Base-by-base conservation (phyloP, 1,140 invertebrate genomes). In the Bombus turneri region DNA sequence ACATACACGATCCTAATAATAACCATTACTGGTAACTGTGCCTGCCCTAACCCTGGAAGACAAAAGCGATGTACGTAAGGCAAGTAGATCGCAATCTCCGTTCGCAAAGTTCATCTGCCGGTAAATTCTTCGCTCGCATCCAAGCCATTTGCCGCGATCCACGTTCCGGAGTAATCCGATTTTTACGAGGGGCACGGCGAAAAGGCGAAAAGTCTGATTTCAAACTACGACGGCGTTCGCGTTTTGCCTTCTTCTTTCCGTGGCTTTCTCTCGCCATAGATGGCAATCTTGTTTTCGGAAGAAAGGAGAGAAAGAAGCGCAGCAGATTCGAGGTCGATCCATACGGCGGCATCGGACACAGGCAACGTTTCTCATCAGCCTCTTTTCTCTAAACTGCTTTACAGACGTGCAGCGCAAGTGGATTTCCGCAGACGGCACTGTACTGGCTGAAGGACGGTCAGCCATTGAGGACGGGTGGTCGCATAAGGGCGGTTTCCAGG, bases 391-490 rank as follows among this genome's bases (percentile, higher is more conserved):
- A 81, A 90, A 90, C 88, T 86, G 71, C 79, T 92, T 87, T 91
- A 88, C 92, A 95, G 94, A 94, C 94, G 80, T 95, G 94, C 91
- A 94, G 92, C 87, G 94, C 94, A 73, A 94, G 91, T 89, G 95
- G 95, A 83, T 95, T 95, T 90, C 94, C 95, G 76, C 94, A 95
- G 72, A 93, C 95, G 68, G 93, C 93, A 53, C 92, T 96, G 75
- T 93, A 93, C 86, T 96, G 96, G 96, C 91, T 95, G 81, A 96
- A 96, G 93, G 95, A 98, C 92, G 97, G 97, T 1, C 96, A 96
- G 83, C 96, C 96, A 5, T 93, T 98, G 73, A 92, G 95, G 57
- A 96, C 95, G 25, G 97, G 95, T 31, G 94, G 92, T 87, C 95
- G 95, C 81, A 96, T 96, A 77, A 95, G 95, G 85, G 91, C 95